Percentiles rank a stretch among this genome's conserved stretches.
Conservation (phyloP, 2,797 vertebrate species). For the Cheirogaleus major region DNA sequence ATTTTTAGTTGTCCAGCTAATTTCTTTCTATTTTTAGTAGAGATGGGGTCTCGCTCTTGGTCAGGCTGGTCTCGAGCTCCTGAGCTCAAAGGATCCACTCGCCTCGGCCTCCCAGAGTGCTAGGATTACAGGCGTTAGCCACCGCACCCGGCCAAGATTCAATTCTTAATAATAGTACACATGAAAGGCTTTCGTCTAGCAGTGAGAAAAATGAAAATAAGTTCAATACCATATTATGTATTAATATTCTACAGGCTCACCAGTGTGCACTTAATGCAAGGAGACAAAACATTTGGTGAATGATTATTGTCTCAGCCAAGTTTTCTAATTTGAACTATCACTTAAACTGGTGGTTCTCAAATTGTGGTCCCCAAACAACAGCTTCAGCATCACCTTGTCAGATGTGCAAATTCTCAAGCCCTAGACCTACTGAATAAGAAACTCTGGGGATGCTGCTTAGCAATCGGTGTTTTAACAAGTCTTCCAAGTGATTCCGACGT, state of each 20-base stretch:
- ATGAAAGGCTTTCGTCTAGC: neutral
- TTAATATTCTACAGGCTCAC: neutral
- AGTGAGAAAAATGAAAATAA: conserved; percentile 26
- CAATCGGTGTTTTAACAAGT: conserved; percentile 13
- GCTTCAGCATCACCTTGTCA: neutral
- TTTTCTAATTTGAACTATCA: conserved; percentile 44
- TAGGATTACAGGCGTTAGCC: too few relatives aligned
- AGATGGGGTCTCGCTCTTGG: too few relatives aligned
- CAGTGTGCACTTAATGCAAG: neutral
- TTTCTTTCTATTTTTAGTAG: too few relatives aligned
- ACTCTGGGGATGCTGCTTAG: neutral
- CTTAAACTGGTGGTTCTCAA: conserved; percentile 24
- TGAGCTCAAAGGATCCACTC: too few relatives aligned
- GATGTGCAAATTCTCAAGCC: conserved; percentile 2
- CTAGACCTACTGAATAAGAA: neutral
- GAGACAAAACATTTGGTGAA: neutral
- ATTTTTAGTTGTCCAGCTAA: too few relatives aligned
- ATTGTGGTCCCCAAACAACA: neutral
- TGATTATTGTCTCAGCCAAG: neutral
- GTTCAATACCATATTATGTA: neutral
- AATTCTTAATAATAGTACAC: neutral
- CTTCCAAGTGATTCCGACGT: neutral
- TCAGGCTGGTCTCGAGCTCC: too few relatives aligned
- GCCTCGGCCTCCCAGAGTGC: too few relatives aligned
- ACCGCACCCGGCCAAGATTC: too few relatives aligned